Percentiles rank a stretch among this genome's conserved stretches.
phyloP scores from a whole-genome alignment of 2,113 vertebrate genomes.

The Lophotis ruficrista region DNA sequence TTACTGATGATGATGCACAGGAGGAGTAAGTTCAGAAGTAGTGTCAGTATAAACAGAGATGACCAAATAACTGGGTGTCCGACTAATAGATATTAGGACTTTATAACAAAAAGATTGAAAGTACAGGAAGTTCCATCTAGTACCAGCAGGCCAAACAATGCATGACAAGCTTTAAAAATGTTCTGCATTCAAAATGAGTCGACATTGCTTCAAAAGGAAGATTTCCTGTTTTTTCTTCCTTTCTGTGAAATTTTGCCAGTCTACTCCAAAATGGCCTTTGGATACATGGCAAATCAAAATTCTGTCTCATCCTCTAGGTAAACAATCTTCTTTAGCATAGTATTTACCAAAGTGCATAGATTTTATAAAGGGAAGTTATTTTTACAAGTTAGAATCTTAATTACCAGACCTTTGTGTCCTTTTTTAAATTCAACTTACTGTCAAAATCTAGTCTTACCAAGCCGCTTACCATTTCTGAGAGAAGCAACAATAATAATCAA shows the following conservation, averaged over 20 bases:
- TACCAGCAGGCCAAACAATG: background rate
- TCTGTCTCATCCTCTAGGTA: background rate
- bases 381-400: background rate
- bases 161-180: background rate
- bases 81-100: background rate
- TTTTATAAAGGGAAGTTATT: background rate
- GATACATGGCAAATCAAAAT: background rate
- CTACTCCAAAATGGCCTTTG: background rate
- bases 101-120: conserved; percentile 28
- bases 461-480: background rate
- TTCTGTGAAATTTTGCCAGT: background rate
- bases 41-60: conserved; percentile 15
- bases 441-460: background rate
- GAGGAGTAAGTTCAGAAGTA: background rate
- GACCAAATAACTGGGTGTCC: background rate
- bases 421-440: background rate
- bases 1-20: background rate
- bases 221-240: background rate
- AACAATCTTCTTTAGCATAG: background rate
- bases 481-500: background rate
- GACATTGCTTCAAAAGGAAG: background rate
- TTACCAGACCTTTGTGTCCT: background rate
- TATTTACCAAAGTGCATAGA: background rate
- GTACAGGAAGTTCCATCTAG: background rate
- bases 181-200: background rate